These are phyloP conservation scores for Goniozus legneri DNA, from an alignment of 1,140 invertebrate genomes.

Conservation along the genomic window DNA sequence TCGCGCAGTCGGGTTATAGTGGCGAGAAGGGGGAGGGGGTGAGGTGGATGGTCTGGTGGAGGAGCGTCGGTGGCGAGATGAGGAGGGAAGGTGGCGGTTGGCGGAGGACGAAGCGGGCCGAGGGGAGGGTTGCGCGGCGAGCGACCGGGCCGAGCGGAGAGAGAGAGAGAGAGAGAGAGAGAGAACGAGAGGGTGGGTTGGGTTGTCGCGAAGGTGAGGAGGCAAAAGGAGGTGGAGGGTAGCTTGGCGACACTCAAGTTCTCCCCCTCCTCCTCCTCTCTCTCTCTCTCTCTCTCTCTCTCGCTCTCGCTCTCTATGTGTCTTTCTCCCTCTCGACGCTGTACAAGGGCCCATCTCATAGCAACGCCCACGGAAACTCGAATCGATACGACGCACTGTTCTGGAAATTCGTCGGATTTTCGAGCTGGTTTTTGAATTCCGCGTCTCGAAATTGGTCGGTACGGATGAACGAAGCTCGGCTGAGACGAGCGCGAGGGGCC, in stretches of 20 bases:
- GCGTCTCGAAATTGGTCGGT: not conserved
- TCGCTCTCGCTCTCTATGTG: too few relatives aligned
- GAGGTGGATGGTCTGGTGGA: conserved; percentile 9
- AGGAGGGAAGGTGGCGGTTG: conserved; percentile 15
- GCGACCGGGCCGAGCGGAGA: too few relatives aligned
- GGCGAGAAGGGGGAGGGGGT: conserved; percentile 14
- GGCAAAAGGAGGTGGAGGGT: conserved; percentile 41
- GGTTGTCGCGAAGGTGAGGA: conserved; percentile 29
- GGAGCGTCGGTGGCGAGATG: conserved; percentile 10
- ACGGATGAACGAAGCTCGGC: not conserved
- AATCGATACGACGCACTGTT: conserved; percentile 55
- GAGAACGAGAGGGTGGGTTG: conserved; percentile 14
- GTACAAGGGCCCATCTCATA: conserved; percentile 57
- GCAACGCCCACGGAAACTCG: conserved; percentile 55
- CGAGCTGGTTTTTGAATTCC: conserved; percentile 42
- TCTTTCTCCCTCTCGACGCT: conserved; percentile 23
- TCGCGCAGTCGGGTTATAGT: conserved; percentile 16
- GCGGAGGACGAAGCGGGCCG: conserved; percentile 12
- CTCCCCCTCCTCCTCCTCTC: conserved; percentile 21
- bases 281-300: too few relatives aligned
- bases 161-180: too few relatives aligned
- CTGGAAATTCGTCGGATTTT: conserved; percentile 51
- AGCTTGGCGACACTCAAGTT: conserved; percentile 55
- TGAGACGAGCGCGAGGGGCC: not conserved
- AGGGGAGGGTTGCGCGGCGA: conserved; percentile 13